Evolutionary conservation across 2,797 vertebrate genomes (phyloP), one percentile per base, ranked within the genome.

Genomic region (Acropternis orthonyx): DNA sequence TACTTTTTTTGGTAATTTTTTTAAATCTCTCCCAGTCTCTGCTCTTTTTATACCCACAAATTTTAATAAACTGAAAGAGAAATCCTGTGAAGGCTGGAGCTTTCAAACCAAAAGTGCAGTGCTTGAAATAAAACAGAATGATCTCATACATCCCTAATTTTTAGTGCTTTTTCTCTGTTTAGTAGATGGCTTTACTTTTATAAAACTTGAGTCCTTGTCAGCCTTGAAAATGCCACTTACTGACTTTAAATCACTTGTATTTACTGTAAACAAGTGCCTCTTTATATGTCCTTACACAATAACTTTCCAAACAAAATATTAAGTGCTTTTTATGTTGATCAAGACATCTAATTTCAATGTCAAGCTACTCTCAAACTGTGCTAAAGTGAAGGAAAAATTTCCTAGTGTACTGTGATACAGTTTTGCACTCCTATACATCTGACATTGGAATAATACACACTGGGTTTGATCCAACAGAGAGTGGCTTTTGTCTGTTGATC

Each of bases 61-160:
- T 54, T 85, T 81, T 87, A 93, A 85, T 67, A 90, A 93, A 51
- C 55, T 92, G 85, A 79, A 93, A 76, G 27, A 90, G 37, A 92
- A 88, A 82, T 69, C 34, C 41, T 67, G 44, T 54, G 71, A 92
- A 95, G 63, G 48, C 73, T 93, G 71, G 22, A 89, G 79, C 67
- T 62, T 95, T 93, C 74, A 92, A 94, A 94, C 74, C n/a, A 90
- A 94, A 95, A 94, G 88, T 61, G 34, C 41, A 84, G 59, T 65
- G 7, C 83, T 88, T 92, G 44, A 96, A 92, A 92, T 66, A 44
- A 92, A 91, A 78, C 71, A 69, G 76, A 67, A 92, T 89, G 83
- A 95, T 81, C 67, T 95, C 95, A 96, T 89, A 56, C 68, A 54
- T 82, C 48, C 52, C 61, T 93, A 94, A 87, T 89, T 95, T 94